These are phyloP conservation scores for Homalodisca vitripennis DNA, from an alignment of 1,140 invertebrate genomes.

Conservation along the genomic window DNA sequence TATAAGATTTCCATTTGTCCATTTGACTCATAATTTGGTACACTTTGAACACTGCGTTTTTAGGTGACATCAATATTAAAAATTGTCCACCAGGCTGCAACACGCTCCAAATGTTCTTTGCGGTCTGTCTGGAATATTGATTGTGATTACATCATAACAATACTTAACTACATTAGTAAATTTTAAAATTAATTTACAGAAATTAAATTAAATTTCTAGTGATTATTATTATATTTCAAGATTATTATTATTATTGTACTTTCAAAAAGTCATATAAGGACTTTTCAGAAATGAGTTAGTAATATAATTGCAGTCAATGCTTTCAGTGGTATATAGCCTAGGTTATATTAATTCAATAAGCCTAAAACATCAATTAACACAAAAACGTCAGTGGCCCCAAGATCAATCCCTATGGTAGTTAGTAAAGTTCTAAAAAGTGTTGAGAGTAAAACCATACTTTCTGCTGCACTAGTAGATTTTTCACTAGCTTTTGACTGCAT, in stretches of 20 bases:
- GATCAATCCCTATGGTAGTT: not conserved
- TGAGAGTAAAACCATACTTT: no score
- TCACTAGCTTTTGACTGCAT: no score
- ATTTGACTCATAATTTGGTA: constrained; percentile 57
- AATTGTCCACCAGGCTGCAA: constrained; percentile 64
- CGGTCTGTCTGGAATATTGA: constrained; percentile 51
- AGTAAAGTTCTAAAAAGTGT: no score
- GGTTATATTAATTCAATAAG: no score
- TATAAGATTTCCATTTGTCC: constrained; percentile 44
- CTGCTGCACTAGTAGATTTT: no score
- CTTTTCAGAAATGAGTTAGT: no score
- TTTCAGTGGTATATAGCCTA: no score
- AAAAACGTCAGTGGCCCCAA: no score
- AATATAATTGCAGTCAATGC: no score
- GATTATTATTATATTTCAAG: not conserved
- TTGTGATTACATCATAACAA: constrained; percentile 16
- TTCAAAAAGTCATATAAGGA: not conserved
- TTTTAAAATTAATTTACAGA: not conserved
- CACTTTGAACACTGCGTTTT: constrained; percentile 66
- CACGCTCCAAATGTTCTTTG: constrained; percentile 63
- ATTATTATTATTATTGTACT: not conserved
- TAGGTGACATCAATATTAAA: constrained; percentile 63
- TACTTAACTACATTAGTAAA: not conserved
- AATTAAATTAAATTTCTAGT: constrained; percentile 4
- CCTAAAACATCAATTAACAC: no score